These are phyloP conservation scores for Sebastes schlegelii DNA, from an alignment of 2,113 vertebrate species.

Conservation along the genomic window DNA sequence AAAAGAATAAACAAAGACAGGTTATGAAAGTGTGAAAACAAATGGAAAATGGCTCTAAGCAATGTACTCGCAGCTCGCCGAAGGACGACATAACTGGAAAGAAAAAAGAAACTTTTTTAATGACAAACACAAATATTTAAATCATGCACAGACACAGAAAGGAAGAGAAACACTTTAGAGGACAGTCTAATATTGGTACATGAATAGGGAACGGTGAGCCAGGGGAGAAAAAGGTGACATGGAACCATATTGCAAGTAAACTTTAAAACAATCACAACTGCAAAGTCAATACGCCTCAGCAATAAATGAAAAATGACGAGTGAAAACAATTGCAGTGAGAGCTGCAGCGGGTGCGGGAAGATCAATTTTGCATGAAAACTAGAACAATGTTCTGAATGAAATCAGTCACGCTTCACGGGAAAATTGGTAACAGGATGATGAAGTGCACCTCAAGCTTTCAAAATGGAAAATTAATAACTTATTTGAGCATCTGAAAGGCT, in stretches of 20 bases:
- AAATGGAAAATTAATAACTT: conserved; percentile 68
- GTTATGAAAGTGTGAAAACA: conserved; percentile 11
- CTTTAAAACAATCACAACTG: conserved; percentile 21
- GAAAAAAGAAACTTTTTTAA: neutral
- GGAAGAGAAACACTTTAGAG: neutral
- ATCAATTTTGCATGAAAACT: conserved; percentile 51
- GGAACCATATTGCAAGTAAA: conserved; percentile 27
- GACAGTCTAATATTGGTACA: neutral
- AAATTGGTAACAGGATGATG: conserved; percentile 58
- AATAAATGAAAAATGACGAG: conserved; percentile 39
- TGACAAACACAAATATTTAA: neutral
- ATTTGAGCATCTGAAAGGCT: conserved; percentile 60
- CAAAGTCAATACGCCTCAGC: conserved; percentile 41
- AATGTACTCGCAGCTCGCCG: neutral
- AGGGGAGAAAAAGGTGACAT: neutral
- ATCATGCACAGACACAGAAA: neutral
- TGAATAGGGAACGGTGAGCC: neutral
- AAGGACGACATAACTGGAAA: neutral
- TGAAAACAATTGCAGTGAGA: conserved; percentile 34
- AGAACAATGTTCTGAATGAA: conserved; percentile 50
- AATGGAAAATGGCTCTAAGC: neutral
- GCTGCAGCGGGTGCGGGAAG: conserved; percentile 2
- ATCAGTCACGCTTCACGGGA: conserved; percentile 52
- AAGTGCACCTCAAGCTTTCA: conserved; percentile 54
- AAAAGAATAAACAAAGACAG: conserved; percentile 8